Conservation (phyloP, 1,140 invertebrate genomes). For the Drosophila pruinosa region DNA sequence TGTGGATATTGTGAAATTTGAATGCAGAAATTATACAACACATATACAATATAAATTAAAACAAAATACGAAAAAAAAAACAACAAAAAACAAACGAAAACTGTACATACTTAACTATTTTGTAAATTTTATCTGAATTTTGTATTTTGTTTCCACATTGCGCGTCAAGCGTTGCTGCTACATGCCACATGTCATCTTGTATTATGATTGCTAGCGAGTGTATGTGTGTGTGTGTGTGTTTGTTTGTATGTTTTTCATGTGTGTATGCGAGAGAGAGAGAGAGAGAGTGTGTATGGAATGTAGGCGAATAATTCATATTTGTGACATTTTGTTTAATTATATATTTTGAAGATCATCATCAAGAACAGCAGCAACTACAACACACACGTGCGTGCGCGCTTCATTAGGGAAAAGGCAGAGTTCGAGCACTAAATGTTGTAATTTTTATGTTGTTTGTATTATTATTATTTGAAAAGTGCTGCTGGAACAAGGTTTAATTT, state of each 20-base stretch:
- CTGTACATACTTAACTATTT: slow-evolving; percentile 77
- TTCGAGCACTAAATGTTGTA: slow-evolving; percentile 54
- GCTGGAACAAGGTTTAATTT: slow-evolving; percentile 70
- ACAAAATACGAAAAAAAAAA: slow-evolving; percentile 2
- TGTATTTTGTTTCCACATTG: slow-evolving; percentile 59
- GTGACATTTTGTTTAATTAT: slow-evolving; percentile 20
- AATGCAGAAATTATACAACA: slow-evolving; percentile 22
- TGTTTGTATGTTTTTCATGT: slow-evolving; percentile 7
- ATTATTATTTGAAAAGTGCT: slow-evolving; percentile 74
- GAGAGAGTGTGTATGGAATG: slow-evolving; percentile 9
- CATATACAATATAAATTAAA: slow-evolving; percentile 18
- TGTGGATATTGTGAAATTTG: slow-evolving; percentile 36
- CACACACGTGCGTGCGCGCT: slow-evolving; percentile 36
- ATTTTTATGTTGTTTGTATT: slow-evolving; percentile 78
- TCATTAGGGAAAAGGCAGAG: slow-evolving; percentile 20
- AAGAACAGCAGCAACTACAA: neutral
- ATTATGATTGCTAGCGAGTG: slow-evolving; percentile 40
- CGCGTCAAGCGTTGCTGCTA: slow-evolving; percentile 39
- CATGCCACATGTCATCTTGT: slow-evolving; percentile 62
- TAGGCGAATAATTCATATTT: slow-evolving; percentile 17
- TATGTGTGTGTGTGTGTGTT: slow-evolving; percentile 16
- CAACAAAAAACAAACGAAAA: slow-evolving; percentile 10
- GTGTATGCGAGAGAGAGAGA: neutral
- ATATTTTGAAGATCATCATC: neutral
- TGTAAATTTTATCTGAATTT: slow-evolving; percentile 73